Percentiles rank a stretch among this genome's conserved stretches.
Evolutionary conservation across 1,140 invertebrate species (phyloP).

Genomic region (Drosophila simulans): DNA sequence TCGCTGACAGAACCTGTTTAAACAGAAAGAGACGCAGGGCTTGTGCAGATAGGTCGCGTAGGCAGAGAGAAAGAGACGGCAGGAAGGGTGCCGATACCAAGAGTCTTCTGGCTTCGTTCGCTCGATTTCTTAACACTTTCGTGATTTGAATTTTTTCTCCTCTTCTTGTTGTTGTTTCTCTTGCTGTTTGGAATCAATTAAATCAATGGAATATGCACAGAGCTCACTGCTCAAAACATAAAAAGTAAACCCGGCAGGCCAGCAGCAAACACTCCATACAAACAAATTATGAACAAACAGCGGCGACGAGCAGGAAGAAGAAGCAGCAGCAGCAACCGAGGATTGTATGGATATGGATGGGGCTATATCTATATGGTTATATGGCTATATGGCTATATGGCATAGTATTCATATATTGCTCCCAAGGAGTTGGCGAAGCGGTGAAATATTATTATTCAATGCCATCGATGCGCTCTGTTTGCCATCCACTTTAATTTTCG

Average conservation of each 20-base stretch:
- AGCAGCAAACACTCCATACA: slow-evolving; percentile 22
- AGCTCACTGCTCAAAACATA: slow-evolving; percentile 8
- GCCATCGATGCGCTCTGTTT: slow-evolving; percentile 64
- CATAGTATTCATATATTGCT: not conserved
- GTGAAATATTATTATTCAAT: slow-evolving; percentile 52
- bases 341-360: slow-evolving; percentile 2
- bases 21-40: slow-evolving; percentile 1
- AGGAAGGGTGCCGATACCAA: slow-evolving; percentile 5
- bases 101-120: slow-evolving; percentile 17
- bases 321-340: not conserved
- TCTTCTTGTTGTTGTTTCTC: slow-evolving; percentile 1
- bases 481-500: slow-evolving; percentile 46
- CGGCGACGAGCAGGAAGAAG: not conserved
- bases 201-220: slow-evolving; percentile 53
- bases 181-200: slow-evolving; percentile 68
- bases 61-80: slow-evolving; percentile 6
- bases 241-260: slow-evolving; percentile 2
- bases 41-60: too few relatives aligned
- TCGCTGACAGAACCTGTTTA: slow-evolving; percentile 78
- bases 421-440: slow-evolving; percentile 24
- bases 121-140: slow-evolving; percentile 76
- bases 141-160: slow-evolving; percentile 69
- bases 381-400: not conserved
- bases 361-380: not conserved
- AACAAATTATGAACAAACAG: slow-evolving; percentile 58